These are phyloP conservation scores for Sisor rabdophorus DNA, from an alignment of 2,113 vertebrate species.

Conservation along the genomic window DNA sequence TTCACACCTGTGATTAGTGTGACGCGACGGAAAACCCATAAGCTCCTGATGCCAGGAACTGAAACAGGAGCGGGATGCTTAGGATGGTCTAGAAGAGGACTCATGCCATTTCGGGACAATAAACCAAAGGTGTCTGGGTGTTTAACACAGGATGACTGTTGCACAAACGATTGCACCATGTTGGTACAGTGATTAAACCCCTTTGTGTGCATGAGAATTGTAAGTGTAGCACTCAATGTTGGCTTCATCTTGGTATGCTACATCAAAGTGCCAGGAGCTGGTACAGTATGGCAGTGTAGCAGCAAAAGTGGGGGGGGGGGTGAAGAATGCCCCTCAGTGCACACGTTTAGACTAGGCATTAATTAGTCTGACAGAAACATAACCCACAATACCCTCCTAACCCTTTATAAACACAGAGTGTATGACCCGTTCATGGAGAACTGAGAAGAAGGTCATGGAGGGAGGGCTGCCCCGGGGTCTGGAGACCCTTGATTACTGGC, in stretches of 20 bases:
- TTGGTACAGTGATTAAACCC: slow-evolving; percentile 56
- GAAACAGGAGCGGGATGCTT: slow-evolving; percentile 28
- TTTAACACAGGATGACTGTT: slow-evolving; percentile 32
- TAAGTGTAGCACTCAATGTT: slow-evolving; percentile 17
- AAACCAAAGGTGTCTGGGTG: slow-evolving; percentile 8
- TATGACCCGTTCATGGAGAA: slow-evolving; percentile 14
- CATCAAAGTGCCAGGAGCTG: slow-evolving; percentile 18
- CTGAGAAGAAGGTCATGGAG: slow-evolving; percentile 6
- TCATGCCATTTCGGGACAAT: slow-evolving; percentile 42
- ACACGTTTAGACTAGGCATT: slow-evolving; percentile 46
- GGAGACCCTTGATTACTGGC: slow-evolving; percentile 22
- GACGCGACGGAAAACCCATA: slow-evolving; percentile 35
- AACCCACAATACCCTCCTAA: not conserved
- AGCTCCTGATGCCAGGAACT: slow-evolving; percentile 21
- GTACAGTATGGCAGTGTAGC: slow-evolving; percentile 41
- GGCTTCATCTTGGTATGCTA: not conserved
- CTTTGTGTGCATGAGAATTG: not conserved
- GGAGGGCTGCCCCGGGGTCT: slow-evolving; percentile 5
- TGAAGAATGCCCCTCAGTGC: slow-evolving; percentile 42
- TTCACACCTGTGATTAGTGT: slow-evolving; percentile 23
- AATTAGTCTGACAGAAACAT: slow-evolving; percentile 57
- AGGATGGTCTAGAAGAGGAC: slow-evolving; percentile 5
- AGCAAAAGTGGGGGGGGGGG: not conserved
- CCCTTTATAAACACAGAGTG: slow-evolving; percentile 14
- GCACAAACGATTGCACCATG: slow-evolving; percentile 54